These are phyloP conservation scores for Hofmannophila pseudospretella DNA, from an alignment of 2,888 invertebrate genomes.

Conservation along the genomic window DNA sequence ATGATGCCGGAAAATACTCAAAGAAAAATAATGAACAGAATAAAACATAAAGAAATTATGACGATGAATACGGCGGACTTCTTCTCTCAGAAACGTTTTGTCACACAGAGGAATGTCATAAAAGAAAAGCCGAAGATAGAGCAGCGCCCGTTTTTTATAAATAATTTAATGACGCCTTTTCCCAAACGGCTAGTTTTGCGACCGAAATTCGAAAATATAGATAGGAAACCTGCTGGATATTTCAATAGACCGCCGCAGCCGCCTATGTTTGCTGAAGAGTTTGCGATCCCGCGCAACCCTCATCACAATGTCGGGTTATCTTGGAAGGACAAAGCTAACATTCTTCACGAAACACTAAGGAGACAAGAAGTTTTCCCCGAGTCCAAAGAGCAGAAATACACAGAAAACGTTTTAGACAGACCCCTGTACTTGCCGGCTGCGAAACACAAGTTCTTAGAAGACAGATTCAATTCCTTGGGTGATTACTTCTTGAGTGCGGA, in stretches of 20 bases:
- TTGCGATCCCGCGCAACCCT: conserved; percentile 11
- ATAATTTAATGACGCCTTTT: conserved; percentile 6
- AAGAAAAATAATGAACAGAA: conserved; percentile 28
- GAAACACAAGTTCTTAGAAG: background rate
- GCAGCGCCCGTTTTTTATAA: background rate
- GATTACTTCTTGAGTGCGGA: background rate
- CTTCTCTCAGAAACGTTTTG: conserved; percentile 26
- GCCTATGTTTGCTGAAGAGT: conserved; percentile 15
- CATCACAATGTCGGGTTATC: conserved; percentile 21
- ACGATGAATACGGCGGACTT: conserved; percentile 37
- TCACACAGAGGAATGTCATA: conserved; percentile 16
- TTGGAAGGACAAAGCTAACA: conserved; percentile 28
- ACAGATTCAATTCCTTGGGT: background rate
- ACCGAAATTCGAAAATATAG: conserved; percentile 30
- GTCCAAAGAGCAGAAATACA: background rate
- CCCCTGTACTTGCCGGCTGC: conserved; percentile 20
- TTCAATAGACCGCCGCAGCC: background rate
- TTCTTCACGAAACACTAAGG: conserved; percentile 17
- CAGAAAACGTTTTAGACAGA: conserved; percentile 20
- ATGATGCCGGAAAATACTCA: conserved; percentile 20
- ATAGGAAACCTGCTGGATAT: conserved; percentile 17
- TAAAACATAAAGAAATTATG: conserved; percentile 27
- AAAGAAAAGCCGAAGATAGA: conserved; percentile 5
- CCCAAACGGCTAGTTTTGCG: conserved; percentile 24
- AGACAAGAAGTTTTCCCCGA: background rate